phyloP scores from a whole-genome alignment of 2,888 invertebrate species.

The Napeogenes inachia region DNA sequence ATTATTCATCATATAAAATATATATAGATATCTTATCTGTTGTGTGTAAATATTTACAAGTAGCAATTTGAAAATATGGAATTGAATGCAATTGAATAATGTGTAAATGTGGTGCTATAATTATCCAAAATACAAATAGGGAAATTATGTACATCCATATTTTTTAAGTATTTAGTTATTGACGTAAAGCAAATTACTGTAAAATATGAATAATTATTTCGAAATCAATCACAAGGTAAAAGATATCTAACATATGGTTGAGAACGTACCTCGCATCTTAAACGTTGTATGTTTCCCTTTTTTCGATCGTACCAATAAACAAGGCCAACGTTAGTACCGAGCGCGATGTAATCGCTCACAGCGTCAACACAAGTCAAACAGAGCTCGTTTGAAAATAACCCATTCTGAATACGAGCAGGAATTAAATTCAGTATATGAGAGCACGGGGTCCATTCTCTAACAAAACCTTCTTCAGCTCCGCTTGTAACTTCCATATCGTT shows the following conservation, averaged over 20 bases:
- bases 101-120: no score
- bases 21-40: no score
- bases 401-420: constrained; percentile 84
- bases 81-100: no score
- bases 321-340: constrained; percentile 91
- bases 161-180: no score
- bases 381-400: constrained; percentile 86
- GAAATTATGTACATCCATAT: no score
- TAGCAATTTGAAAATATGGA: no score
- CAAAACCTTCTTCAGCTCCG: constrained; percentile 70
- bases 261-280: constrained; percentile 86
- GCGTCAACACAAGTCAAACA: constrained; percentile 89
- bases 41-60: no score
- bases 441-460: constrained; percentile 89
- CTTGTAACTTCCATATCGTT: constrained; percentile 61
- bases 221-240: constrained; percentile 41
- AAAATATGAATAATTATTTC: background rate
- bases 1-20: no score
- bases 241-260: constrained; percentile 36
- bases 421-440: constrained; percentile 85
- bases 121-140: no score
- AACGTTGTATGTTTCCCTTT: constrained; percentile 84
- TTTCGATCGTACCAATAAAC: constrained; percentile 92
- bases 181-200: background rate
- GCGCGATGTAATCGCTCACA: constrained; percentile 87